Base-by-base conservation (phyloP, 2,113 vertebrate genomes). In the Phrynosoma blainvillii region DNA sequence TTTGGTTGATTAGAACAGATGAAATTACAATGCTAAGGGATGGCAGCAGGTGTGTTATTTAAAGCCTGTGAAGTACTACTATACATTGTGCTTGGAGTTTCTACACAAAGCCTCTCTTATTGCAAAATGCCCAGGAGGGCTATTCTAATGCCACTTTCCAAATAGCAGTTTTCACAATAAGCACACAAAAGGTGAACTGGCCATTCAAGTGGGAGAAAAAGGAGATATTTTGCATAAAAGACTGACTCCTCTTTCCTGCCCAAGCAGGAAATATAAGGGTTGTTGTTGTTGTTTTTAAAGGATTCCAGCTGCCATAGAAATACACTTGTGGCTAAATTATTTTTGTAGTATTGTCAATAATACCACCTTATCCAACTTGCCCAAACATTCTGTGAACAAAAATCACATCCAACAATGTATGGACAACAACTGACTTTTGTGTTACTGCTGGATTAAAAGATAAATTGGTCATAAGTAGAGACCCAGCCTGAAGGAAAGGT, bases 401-500 rank as follows among this genome's bases (percentile, higher is more conserved):
- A 56, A 82, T 3, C 77, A 54, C 42, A 68, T 62, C 71, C 77
- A 85, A 25, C 0, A 0, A 62, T 21, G 85, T 20, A 79, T 20
- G 13, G 18, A 84, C 7, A 66, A 18, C 14, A 65, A 5, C 42
- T 2, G 2, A 80, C n/a, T 4, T 0, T 23, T 70, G 40, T 20
- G 62, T 1, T 90, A 85, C 7, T 76, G 77, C 78, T 91, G 74
- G 47, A 16, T 93, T 93, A 97, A 91, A 97, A 97, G 79, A 97
- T 93, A 93, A 96, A 99, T 94, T 98, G 97, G 92, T 97, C 95
- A 0, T 99, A 99, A 52, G 98, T 98, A 94, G 98, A 98, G 96
- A 98, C 98, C 99, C 99, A 99, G 42, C 97, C 97, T 2, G 98
- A 99, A 40, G 97, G 97, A 89, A 99, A 98, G 0, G 97, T 95